Evolutionary conservation across 2,113 vertebrate species (phyloP), one percentile per base, ranked within the genome.

Genomic region (Rallus limicola): DNA sequence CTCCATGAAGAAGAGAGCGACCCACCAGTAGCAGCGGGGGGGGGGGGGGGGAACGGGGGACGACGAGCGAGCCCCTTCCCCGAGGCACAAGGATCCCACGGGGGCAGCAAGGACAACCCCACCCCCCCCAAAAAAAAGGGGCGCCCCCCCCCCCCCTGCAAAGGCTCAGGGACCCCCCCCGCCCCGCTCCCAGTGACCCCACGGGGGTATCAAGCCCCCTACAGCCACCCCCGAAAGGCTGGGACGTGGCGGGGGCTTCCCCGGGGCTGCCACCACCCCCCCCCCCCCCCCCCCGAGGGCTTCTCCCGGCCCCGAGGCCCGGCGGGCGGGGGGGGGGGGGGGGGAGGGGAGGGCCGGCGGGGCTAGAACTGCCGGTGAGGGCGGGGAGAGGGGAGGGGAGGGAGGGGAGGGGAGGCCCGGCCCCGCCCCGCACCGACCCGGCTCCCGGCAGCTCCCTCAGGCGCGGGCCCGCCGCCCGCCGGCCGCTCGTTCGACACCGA

Each of bases 401-500:
- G 31, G 21, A 23, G 26, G 26, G 33, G 7, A 50, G 33, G n/a
- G 13, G 31, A 42, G 53, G 44, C 21, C 86, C 48, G 48, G 19
- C 50, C 50, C 53, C 53, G 62, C 69, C 50, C 53, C 53, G 62
- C 69, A 89, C 87, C 69, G 62, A 82, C 87, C 87, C 78, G 62
- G 20, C 60, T 74, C 69, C 44, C 64, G 64, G 69, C 42, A 44
- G 64, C 64, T 77, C 77, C 52, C 60, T 83, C 82, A 70, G 48
- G 8, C 28, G 36, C 65, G 10, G 58, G 28, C n/a, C 65, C 20
- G 42, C n/a, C 33, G 56, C 13, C n/a, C 46, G 6, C 52, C 24
- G 50, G 65, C 38, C 9, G 31, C 50, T 94, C 46, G 93, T 21
- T 87, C 86, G 84, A 90, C 95, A 82, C 93, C 67, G 93, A 96